Base-by-base conservation (phyloP, 92 coral and sea anemone genomes). In the Parazoanthus atlanticus region DNA sequence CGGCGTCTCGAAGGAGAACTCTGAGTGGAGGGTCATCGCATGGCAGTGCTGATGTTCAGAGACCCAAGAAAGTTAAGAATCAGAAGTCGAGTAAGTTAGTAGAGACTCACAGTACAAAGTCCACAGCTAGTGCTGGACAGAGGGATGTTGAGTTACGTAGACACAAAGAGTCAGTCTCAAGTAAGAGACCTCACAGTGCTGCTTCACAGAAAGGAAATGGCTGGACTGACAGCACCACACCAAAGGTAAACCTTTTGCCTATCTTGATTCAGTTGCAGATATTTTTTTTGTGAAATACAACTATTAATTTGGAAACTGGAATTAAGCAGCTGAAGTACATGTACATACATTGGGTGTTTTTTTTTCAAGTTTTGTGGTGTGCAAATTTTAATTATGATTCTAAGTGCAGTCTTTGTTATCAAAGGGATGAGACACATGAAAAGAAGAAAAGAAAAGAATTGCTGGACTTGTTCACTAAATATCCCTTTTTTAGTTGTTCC, bases 81-180 rank as follows among this genome's bases (percentile, higher is more conserved):
- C 86, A 41, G 65, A 83, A 41, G 40, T 70, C 87, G 5, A 83
- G 38, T 40, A 83, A 31, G 64, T 41, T 76, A 70, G 15, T 38
- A 71, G 34, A 26, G 74, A 30, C 58, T 6, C 74, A 64, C 32
- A 30, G 29, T 61, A 38, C 33, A 29, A 83, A 67, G 61, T 83
- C n/a, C 3, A 28, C 64, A 69, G 58, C 40, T 25, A 41, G 46
- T 73, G 77, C 23, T 73, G 77, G 43, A 15, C 36, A 15, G 77
- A 31, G 21, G 30, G 78, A 30, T 5, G 25, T 23, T 43, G 82
- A 84, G 41, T 15, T 28, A 8, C 8, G 46, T 41, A 4, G 13
- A 70, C 67, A 47, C 40, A 31, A 43, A 79, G 10, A 28, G 6
- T 3, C 77, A 40, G 36, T 47, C 34, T 9, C 40, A 17, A 69